A percentile compares a stretch with the other conserved stretches of the same genome.
These are phyloP conservation scores for Moxostoma hubbsi DNA, from an alignment of 2,797 vertebrate species.

Conservation along the genomic window DNA sequence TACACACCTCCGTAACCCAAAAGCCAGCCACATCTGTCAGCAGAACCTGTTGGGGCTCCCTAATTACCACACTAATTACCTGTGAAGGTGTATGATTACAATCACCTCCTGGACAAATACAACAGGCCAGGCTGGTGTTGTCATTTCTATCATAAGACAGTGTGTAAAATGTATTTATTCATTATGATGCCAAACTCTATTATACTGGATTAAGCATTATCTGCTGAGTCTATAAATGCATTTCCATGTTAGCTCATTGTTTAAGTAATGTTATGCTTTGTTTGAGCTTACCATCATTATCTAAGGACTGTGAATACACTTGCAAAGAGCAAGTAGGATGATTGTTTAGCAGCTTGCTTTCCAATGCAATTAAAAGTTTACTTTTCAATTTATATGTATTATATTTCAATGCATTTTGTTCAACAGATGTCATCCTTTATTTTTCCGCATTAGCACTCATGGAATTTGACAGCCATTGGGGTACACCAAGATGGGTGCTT, in stretches of 20 bases:
- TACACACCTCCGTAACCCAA: constrained; percentile 46
- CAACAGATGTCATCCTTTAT: not conserved
- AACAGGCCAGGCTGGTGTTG: constrained; percentile 22
- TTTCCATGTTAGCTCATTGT: not conserved
- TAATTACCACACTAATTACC: constrained; percentile 54
- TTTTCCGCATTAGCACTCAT: not conserved
- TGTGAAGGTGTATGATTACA: constrained; percentile 56
- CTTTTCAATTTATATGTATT: not conserved
- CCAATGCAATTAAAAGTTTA: not conserved
- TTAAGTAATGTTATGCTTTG: constrained; percentile 9
- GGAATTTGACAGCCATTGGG: not conserved
- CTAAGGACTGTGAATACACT: constrained; percentile 9
- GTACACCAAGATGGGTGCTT: too few relatives aligned
- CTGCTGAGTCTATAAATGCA: not conserved
- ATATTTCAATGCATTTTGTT: not conserved
- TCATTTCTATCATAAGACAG: constrained; percentile 35
- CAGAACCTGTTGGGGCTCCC: constrained; percentile 40
- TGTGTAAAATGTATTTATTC: constrained; percentile 27
- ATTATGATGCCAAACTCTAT: constrained; percentile 36
- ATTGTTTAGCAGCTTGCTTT: not conserved
- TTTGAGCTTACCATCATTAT: constrained; percentile 15
- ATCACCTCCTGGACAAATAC: constrained; percentile 35
- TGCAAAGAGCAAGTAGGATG: not conserved
- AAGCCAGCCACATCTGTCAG: constrained; percentile 54
- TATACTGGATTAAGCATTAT: constrained; percentile 28